These are phyloP conservation scores for Drosophila arizonae DNA, from an alignment of 1,140 invertebrate species.

Conservation along the genomic window DNA sequence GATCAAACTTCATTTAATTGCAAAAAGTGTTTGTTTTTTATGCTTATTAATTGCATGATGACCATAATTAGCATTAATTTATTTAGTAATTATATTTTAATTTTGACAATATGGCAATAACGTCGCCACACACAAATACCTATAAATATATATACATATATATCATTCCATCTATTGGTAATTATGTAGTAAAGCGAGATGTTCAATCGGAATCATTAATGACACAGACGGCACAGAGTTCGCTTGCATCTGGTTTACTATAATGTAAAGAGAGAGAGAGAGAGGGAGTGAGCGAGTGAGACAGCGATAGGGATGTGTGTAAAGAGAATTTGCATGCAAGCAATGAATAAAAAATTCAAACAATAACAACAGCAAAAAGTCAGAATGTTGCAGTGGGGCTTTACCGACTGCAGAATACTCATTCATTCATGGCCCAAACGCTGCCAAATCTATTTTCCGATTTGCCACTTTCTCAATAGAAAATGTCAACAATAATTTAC, in stretches of 20 bases:
- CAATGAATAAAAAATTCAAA: conserved; percentile 2
- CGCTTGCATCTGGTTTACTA: conserved; percentile 35
- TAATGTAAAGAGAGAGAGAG: conserved; percentile 36
- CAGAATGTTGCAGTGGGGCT: too few relatives aligned
- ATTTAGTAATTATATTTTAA: conserved; percentile 57
- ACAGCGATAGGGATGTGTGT: too few relatives aligned
- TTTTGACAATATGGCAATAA: conserved; percentile 34
- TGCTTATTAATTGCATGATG: conserved; percentile 38
- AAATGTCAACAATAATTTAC: too few relatives aligned
- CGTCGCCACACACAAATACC: not conserved
- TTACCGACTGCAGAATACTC: too few relatives aligned
- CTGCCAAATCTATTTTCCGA: too few relatives aligned
- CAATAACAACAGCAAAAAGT: not conserved
- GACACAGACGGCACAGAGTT: conserved; percentile 13
- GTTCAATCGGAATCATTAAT: conserved; percentile 61
- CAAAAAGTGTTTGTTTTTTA: not conserved
- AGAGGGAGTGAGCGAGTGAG: conserved; percentile 13
- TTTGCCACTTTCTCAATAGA: too few relatives aligned
- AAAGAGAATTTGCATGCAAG: conserved; percentile 49
- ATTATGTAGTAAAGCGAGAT: not conserved
- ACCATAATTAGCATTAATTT: conserved; percentile 53
- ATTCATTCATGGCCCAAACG: too few relatives aligned
- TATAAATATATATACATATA: not conserved
- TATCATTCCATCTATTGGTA: not conserved
- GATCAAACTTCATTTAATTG: not conserved